Base-by-base conservation (phyloP, 2,888 invertebrate species). In the Chesias legatella region DNA sequence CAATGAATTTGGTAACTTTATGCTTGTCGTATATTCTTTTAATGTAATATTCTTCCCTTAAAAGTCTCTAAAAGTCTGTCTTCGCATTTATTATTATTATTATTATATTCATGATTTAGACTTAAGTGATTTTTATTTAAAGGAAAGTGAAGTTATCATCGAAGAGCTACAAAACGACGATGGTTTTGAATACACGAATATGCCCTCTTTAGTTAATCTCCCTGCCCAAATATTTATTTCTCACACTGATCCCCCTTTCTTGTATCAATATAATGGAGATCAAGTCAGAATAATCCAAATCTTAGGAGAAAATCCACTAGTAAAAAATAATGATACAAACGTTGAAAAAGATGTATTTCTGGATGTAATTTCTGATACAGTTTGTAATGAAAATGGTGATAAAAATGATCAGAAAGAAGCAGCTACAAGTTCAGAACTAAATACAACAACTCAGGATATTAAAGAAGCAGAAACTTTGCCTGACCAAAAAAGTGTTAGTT, bases 71-170 rank as follows among this genome's bases (percentile, higher is more conserved):
- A 58, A 77, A 82, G 81, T 81, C 79, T 86, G 79, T 72, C 62
- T 59, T 59, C 74, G 84, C 85, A 85, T 85, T 85, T 86, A 84
- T 66, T 79, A 76, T 56, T 56, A 65, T 46, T 53, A 57, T 57
- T 49, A 51, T 59, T 56, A 48, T 58, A 44, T 60, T 60, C 72
- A 72, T 75, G 74, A 80, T 79, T 56, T 79, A 82, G 78, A 84
- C 79, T 73, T 74, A 79, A 75, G 68, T 60, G 65, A 71, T 80
- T 85, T 85, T 80, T 84, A 85, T 85, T 88, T 89, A 80, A 89
- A 89, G 88, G 89, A 75, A 66, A 76, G 73, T 67, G 83, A 84
- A 79, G 81, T 86, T 52, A 79, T 81, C 82, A 81, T 83, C 81
- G 89, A 88, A 74, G 88, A 88, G 75, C 73, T 83, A 58, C 80